Conservation (phyloP, 1,140 invertebrate genomes). For the Uloborus diversus region DNA sequence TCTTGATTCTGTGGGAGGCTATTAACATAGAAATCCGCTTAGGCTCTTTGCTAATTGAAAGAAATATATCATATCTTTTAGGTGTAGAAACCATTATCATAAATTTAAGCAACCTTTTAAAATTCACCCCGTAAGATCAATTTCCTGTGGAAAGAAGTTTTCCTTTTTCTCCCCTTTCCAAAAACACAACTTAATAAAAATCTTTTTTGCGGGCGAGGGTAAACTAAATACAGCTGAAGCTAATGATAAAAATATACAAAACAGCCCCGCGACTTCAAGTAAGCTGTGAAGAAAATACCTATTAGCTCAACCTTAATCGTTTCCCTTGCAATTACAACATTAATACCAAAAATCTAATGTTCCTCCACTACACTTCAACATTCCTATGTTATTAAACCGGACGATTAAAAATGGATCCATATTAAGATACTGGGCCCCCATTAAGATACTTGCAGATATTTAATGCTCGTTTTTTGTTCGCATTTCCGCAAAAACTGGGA, state of each 20-base stretch:
- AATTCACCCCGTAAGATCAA: slow-evolving; percentile 55
- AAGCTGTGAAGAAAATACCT: slow-evolving; percentile 43
- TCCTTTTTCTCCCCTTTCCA: slow-evolving; percentile 10
- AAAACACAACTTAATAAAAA: slow-evolving; percentile 31
- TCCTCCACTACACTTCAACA: neutral
- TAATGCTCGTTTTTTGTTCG: slow-evolving; percentile 9
- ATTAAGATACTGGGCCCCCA: slow-evolving; percentile 35
- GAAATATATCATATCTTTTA: slow-evolving; percentile 56
- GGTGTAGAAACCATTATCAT: slow-evolving; percentile 56
- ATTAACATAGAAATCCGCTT: slow-evolving; percentile 54
- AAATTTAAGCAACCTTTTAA: slow-evolving; percentile 57
- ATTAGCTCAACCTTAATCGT: slow-evolving; percentile 50
- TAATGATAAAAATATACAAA: slow-evolving; percentile 57
- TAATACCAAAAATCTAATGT: slow-evolving; percentile 50
- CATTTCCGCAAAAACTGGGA: neutral
- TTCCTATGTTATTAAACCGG: slow-evolving; percentile 52
- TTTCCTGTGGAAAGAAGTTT: slow-evolving; percentile 22
- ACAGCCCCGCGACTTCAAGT: slow-evolving; percentile 31
- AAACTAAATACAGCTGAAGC: slow-evolving; percentile 53
- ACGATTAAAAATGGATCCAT: slow-evolving; percentile 52
- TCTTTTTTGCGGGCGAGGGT: slow-evolving; percentile 18
- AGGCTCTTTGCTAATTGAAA: slow-evolving; percentile 53
- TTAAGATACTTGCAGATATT: slow-evolving; percentile 25
- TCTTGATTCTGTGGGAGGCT: too few relatives aligned
- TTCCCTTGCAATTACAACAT: slow-evolving; percentile 49